phyloP scores from a whole-genome alignment of 2,888 invertebrate genomes.

The Meteorus cinctellus region DNA sequence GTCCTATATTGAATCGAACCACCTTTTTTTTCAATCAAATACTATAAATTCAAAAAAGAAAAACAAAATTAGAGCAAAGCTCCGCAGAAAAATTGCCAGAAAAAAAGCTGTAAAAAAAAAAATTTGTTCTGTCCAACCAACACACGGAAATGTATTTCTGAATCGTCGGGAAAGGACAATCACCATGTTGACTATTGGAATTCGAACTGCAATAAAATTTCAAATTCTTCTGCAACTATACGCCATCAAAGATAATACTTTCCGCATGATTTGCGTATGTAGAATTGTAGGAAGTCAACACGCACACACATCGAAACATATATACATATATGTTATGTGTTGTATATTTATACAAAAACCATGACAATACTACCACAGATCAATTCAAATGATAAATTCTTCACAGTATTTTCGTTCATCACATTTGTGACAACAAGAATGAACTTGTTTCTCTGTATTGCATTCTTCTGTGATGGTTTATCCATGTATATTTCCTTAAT shows the following conservation, averaged over 20 bases:
- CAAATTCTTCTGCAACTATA: background rate
- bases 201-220: background rate
- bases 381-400: background rate
- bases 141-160: no score
- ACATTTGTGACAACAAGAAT: background rate
- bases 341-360: no score
- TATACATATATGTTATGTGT: no score
- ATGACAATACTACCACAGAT: no score
- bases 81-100: no score
- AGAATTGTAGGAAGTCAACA: background rate
- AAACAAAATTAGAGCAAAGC: no score
- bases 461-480: background rate
- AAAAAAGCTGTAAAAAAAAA: no score
- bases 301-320: background rate
- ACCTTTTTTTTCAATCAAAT: no score
- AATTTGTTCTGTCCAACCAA: no score
- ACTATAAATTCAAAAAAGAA: no score
- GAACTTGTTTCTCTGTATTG: background rate
- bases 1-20: no score
- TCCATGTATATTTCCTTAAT: slow-evolving; percentile 25
- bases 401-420: background rate
- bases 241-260: background rate
- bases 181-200: background rate
- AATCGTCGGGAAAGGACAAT: background rate
- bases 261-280: background rate